Evolutionary conservation across 2,113 vertebrate species (phyloP), one percentile per base, ranked within the genome.

Genomic region (Bungarus multicinctus): DNA sequence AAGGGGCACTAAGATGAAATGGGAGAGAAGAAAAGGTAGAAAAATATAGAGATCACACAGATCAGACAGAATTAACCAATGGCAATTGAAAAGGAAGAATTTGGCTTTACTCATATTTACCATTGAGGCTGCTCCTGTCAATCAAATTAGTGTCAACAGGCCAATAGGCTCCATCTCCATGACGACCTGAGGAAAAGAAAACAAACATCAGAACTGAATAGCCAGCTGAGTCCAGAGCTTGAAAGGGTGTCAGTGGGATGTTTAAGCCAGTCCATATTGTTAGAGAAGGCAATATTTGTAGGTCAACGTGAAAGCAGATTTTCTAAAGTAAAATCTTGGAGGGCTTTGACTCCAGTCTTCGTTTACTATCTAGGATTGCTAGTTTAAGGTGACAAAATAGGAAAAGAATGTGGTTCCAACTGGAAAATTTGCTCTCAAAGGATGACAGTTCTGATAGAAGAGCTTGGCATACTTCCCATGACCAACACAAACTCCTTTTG

Each of bases 81-180:
- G 54, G 4, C 92, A 90, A n/a, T 0, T 0, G 52, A 91, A 50
- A 58, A 18, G 43, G 55, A 90, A 53, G 2, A 34, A 87, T 22
- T 8, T 57, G 64, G 89, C 94, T 94, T 93, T 91, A 81, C 30
- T 7, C 87, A 57, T 94, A 94, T 95, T 97, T 97, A 99, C 99
- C 99, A 2, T 99, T 99, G 85, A 99, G 97, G 94, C 98, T 99
- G 97, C 98, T 99, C 96, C 98, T 98, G 96, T 99, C 99, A 64
- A 99, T 98, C 93, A 98, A 97, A 96, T 99, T 99, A 94, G 97
- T 98, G 96, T 99, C 99, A 90, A 98, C 97, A 0, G 98, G 98
- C 99, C 99, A 99, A 96, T 98, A 99, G 91, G 96, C 90, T 52
- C 98, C 98, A 93, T 99, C 99, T 96, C 98, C 98, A 90, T 99